These are phyloP conservation scores for Clarias batrachus DNA, from an alignment of 2,113 vertebrate species.

Conservation along the genomic window DNA sequence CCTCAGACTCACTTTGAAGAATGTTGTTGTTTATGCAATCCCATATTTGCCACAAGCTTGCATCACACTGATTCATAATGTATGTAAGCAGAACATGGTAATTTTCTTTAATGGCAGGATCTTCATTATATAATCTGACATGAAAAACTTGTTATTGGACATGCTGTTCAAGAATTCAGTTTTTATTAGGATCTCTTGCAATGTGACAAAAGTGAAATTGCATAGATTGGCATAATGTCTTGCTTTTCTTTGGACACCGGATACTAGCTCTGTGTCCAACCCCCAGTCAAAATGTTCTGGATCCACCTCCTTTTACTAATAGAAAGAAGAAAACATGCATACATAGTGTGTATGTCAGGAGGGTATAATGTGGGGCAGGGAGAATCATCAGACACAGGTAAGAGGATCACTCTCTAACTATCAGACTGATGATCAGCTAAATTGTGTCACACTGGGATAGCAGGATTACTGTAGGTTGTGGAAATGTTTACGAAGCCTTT, in stretches of 20 bases:
- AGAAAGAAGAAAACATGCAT: background rate
- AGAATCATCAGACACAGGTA: conserved; percentile 11
- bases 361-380: background rate
- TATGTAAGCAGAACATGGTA: background rate
- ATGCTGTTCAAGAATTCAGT: background rate
- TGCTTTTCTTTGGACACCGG: background rate
- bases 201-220: background rate
- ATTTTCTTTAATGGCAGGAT: background rate
- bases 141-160: background rate
- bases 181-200: background rate
- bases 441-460: background rate
- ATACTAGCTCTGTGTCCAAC: background rate
- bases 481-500: background rate
- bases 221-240: background rate
- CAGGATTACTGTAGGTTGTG: background rate
- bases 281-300: background rate
- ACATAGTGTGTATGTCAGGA: background rate
- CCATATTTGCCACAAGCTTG: background rate
- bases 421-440: background rate
- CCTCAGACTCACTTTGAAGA: background rate
- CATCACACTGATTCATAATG: background rate
- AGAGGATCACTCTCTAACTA: background rate
- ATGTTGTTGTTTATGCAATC: background rate
- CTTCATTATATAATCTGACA: conserved; percentile 8
- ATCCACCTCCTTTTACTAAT: background rate